Base-by-base conservation (phyloP, 1,140 invertebrate genomes). In the Macrosteles quadrilineatus region DNA sequence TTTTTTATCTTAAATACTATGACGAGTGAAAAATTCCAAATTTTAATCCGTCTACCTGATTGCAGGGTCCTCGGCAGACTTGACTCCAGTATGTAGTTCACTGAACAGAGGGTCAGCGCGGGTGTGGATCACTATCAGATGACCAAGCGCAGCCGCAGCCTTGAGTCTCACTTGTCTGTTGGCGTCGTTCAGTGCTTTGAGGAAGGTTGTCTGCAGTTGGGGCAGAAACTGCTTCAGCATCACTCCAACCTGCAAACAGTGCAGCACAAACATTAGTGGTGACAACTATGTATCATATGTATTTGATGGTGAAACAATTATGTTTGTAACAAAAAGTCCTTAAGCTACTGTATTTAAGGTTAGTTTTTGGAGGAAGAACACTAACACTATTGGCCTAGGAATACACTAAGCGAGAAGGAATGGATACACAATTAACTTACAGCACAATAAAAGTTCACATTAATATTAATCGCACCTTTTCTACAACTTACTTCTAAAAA, bases 211-310 rank as follows among this genome's bases (percentile, higher is more conserved):
- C 85, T 99, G 97, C 11, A 99, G 84, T 84, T 99, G 97, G 12
- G 98, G 97, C 75, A 99, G 84, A 82, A 99, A 99, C 78, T 98
- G 96, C 82, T 97, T 98, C 78, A 99, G 81, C 87, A 96, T 92
- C 11, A 91, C 85, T 19, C 95, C 94, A 70, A 96, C 93, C 90
- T 93, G 75, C 63, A 76, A 74, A 73, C 75, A 73, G 65, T 57
- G 71, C 74, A 65, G 59, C 40, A 43, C 40, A 43, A 9, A 43
- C n/a, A n/a, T 43, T 43, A 11, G 68, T 71, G 74, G n/a, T n/a
- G n/a, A n/a, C n/a, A n/a, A n/a, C n/a, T n/a, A n/a, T n/a, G n/a
- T n/a, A n/a, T n/a, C n/a, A n/a, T n/a, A n/a, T n/a, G n/a, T n/a
- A n/a, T n/a, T n/a, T n/a, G n/a, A n/a, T n/a, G n/a, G n/a, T n/a